phyloP scores from a whole-genome alignment of 2,888 invertebrate genomes.

The Chalcis sispes region DNA sequence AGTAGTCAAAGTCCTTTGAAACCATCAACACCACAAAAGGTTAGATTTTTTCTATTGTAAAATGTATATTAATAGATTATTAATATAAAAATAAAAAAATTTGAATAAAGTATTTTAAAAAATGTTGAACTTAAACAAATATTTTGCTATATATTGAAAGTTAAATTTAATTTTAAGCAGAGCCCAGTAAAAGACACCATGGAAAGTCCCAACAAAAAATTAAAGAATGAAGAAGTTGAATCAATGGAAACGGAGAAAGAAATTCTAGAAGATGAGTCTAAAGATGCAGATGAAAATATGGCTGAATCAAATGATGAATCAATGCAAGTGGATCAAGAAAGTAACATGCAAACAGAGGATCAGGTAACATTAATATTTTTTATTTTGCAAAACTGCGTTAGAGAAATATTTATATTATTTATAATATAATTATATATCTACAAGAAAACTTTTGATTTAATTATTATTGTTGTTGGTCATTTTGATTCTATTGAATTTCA shows the following conservation, averaged over 20 bases:
- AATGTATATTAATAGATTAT: background rate
- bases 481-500: no score
- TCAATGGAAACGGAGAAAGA: constrained; percentile 45
- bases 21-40: constrained; percentile 12
- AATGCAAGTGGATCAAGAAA: constrained; percentile 42
- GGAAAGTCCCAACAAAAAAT: constrained; percentile 53
- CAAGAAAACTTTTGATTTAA: no score
- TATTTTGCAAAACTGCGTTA: no score
- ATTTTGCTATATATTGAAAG: constrained; percentile 54
- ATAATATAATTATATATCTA: no score
- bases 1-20: constrained; percentile 35
- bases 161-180: constrained; percentile 70
- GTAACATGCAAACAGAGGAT: constrained; percentile 31
- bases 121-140: background rate
- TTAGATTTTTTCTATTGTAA: constrained; percentile 11
- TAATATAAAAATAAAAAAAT: background rate
- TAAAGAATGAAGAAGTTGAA: constrained; percentile 38
- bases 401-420: no score
- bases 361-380: no score
- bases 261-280: background rate
- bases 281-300: constrained; percentile 11
- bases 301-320: constrained; percentile 33
- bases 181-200: constrained; percentile 63
- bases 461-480: no score
- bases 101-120: no score